These are phyloP conservation scores for Emberiza fucata DNA, from an alignment of 2,113 vertebrate genomes.

Conservation along the genomic window DNA sequence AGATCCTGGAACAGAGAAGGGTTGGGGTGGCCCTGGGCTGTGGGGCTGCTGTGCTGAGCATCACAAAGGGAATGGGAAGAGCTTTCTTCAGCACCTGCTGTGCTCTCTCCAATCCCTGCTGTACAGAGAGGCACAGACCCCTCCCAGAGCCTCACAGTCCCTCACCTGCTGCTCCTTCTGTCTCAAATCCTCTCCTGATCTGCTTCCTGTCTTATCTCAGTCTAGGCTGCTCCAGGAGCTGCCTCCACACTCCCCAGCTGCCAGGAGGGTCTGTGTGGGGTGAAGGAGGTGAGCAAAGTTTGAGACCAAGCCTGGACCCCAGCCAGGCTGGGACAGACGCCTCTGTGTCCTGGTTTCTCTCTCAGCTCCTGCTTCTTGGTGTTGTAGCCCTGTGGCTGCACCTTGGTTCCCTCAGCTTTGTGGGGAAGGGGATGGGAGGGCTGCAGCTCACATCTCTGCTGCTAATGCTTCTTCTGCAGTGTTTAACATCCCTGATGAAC, in stretches of 20 bases:
- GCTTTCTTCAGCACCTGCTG: neutral
- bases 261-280: neutral
- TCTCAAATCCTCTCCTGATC: neutral
- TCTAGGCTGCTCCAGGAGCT: neutral
- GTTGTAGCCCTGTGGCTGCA: neutral
- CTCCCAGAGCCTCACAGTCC: neutral
- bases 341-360: neutral
- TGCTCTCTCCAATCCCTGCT: neutral
- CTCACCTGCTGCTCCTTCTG: neutral
- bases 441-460: neutral
- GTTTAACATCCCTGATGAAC: neutral
- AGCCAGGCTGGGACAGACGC: neutral
- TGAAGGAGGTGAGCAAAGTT: neutral
- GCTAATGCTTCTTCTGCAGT: neutral
- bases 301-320: neutral
- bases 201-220: neutral
- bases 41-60: neutral
- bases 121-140: fast-evolving
- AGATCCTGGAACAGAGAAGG: neutral
- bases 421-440: neutral
- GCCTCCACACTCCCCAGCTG: neutral
- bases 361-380: neutral
- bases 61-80: neutral
- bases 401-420: neutral
- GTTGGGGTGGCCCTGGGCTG: neutral